These are phyloP conservation scores for Listronotus bonariensis DNA, from an alignment of 1,140 invertebrate genomes.

Conservation along the genomic window DNA sequence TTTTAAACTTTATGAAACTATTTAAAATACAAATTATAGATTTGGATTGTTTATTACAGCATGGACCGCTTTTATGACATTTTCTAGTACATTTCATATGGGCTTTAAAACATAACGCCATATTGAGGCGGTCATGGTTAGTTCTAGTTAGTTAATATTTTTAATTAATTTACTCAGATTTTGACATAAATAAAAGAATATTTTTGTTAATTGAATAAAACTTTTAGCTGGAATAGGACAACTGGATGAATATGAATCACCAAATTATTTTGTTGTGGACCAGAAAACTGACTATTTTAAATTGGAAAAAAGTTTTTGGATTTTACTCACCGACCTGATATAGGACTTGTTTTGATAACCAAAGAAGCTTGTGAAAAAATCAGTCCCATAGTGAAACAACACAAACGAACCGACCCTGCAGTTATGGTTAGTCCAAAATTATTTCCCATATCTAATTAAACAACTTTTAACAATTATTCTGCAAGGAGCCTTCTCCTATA, in stretches of 20 bases:
- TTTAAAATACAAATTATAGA: too few relatives aligned
- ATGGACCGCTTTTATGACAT: too few relatives aligned
- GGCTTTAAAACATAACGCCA: too few relatives aligned
- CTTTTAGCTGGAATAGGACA: constrained; percentile 37
- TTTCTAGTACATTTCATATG: too few relatives aligned
- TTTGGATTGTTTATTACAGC: too few relatives aligned
- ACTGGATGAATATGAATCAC: constrained; percentile 11
- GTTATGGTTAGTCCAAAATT: constrained; percentile 21
- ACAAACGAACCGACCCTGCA: constrained; percentile 22
- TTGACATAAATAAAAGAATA: too few relatives aligned
- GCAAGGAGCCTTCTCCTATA: not conserved
- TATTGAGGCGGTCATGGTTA: too few relatives aligned
- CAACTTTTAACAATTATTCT: not conserved
- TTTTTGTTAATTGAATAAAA: too few relatives aligned
- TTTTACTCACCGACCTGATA: constrained; percentile 25
- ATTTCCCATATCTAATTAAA: not conserved
- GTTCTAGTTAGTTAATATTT: too few relatives aligned
- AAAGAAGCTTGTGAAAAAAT: constrained; percentile 37
- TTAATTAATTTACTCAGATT: too few relatives aligned
- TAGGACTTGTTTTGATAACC: constrained; percentile 33
- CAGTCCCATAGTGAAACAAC: constrained; percentile 3
- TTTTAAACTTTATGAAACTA: too few relatives aligned
- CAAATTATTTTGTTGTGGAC: constrained; percentile 31
- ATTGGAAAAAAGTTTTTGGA: constrained; percentile 22
- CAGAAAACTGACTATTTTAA: constrained; percentile 18